Evolutionary conservation across 1,140 invertebrate species (phyloP), one percentile per base, ranked within the genome.

Genomic region (Drosophila grimshawi): DNA sequence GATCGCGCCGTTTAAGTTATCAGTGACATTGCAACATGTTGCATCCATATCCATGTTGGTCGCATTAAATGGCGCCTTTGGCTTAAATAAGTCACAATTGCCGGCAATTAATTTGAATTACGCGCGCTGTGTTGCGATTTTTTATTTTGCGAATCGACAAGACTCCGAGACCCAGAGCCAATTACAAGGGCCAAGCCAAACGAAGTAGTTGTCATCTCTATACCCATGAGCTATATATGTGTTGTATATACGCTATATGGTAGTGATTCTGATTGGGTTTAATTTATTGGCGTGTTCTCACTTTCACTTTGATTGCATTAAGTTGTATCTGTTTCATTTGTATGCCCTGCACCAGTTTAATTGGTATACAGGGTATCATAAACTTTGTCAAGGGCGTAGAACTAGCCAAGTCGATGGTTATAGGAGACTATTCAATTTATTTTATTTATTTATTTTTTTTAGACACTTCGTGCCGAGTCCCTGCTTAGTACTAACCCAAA

Each of bases 21-120:
- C 45, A 60, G 70, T 30, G 51, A 30, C 56, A 19, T 19, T 19
- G 19, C 19, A 19, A 19, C 19, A 19, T 19, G 19, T 19, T 10
- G 41, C 19, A 3, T 35, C 55, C 33, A 5, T 48, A 30, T 43
- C 53, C 39, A 75, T 37, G 55, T 43, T 45, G 66, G 30, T 11
- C 52, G 39, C 39, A 80, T 86, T 86, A 69, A 86, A 89, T 81
- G 88, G 80, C 88, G 89, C 78, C 83, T 81, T 71, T 71, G 62
- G 37, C 83, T 75, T 76, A 86, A 80, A 73, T 70, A 88, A 79
- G 72, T 66, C 69, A 70, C 78, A 91, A 91, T 88, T 91, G 83
- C 70, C 67, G 60, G 57, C 88, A 90, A 91, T 91, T 91, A 91
- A 91, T 91, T 91, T 88, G 78, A 91, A 91, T 91, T 91, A 72